Conservation (phyloP, 2,797 vertebrate species). For the Nasua narica region DNA sequence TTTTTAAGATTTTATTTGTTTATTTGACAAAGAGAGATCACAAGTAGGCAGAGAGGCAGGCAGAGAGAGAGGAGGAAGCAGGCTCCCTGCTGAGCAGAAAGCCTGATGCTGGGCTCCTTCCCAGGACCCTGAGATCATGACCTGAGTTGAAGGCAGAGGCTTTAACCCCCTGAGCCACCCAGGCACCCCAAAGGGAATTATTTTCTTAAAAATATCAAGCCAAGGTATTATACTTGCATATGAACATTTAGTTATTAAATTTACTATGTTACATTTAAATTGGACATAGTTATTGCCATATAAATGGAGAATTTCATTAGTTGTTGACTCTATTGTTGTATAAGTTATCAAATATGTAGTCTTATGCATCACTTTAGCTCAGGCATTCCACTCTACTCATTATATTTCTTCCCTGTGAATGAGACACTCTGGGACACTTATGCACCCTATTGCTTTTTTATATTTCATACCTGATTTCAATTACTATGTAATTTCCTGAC, state of each 20-base stretch:
- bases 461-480: background rate
- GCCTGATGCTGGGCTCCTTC: too few species aligned
- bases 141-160: too few species aligned
- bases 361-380: background rate
- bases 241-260: background rate
- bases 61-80: too few species aligned
- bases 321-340: background rate
- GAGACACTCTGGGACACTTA: background rate
- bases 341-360: background rate
- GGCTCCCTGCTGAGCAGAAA: too few species aligned
- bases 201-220: background rate
- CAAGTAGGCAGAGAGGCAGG: too few species aligned
- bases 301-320: background rate
- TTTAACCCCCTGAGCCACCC: too few species aligned
- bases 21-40: too few species aligned
- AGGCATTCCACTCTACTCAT: background rate
- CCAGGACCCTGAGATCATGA: too few species aligned
- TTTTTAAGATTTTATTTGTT: too few species aligned
- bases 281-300: background rate
- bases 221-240: background rate
- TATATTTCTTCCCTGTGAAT: background rate
- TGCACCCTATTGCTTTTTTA: background rate
- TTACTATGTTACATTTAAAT: background rate
- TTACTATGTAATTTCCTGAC: background rate
- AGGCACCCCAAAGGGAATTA: background rate